Evolutionary conservation across 2,888 invertebrate genomes (phyloP).

Genomic region (Acanthosepion lycidas): DNA sequence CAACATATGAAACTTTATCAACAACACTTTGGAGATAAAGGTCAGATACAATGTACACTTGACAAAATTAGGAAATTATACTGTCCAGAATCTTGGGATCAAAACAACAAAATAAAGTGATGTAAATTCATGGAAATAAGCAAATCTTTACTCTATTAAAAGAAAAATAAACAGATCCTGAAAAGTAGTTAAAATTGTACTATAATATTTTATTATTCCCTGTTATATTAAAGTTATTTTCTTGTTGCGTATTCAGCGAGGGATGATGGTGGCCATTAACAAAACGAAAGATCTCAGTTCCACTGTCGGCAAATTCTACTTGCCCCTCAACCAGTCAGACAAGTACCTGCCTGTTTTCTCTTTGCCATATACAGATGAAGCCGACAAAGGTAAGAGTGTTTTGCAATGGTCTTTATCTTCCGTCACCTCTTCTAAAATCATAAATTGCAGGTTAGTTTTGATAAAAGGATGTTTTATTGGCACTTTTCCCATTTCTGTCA

Average conservation of each 20-base stretch:
- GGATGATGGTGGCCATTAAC: constrained; percentile 78
- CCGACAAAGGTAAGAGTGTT: constrained; percentile 75
- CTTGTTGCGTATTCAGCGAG: constrained; percentile 56
- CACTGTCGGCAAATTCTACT: constrained; percentile 76
- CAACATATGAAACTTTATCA: no score
- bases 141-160: no score
- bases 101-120: no score
- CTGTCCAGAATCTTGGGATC: no score
- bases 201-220: neutral
- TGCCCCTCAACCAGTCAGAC: constrained; percentile 70
- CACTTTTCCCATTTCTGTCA: neutral
- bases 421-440: neutral
- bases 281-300: constrained; percentile 77
- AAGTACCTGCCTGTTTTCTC: constrained; percentile 71
- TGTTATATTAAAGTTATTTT: neutral
- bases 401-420: neutral
- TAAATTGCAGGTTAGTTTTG: neutral
- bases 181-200: no score
- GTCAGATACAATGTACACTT: no score
- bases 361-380: constrained; percentile 77
- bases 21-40: no score
- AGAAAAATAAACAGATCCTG: no score
- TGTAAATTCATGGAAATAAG: no score
- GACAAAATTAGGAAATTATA: no score
- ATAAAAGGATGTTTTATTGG: neutral